Conservation (phyloP, 2,797 vertebrate genomes). For the Dendrocincla tyrannina region DNA sequence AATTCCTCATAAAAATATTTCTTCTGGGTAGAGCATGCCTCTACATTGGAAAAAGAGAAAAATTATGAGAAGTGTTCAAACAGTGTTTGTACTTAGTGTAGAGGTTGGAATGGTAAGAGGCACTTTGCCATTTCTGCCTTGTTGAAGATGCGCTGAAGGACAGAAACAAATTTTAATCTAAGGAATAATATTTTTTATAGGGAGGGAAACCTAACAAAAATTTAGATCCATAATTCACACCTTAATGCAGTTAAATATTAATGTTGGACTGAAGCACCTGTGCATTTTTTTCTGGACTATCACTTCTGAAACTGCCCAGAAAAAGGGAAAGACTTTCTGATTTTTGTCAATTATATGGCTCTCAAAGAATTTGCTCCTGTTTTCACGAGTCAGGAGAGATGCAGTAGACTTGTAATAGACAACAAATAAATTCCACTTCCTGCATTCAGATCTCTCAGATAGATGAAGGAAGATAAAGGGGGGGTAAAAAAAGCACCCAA, state of each 20-base stretch:
- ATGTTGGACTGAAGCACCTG: not conserved
- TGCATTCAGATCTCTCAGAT: constrained; percentile 13
- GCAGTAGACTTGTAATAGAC: not conserved
- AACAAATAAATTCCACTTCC: not conserved
- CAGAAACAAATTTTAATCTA: not conserved
- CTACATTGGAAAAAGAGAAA: not conserved
- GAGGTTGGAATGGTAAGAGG: not conserved
- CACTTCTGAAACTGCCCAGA: not conserved
- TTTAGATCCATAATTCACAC: not conserved
- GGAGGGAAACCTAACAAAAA: not conserved
- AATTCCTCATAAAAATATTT: not conserved
- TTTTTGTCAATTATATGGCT: constrained; percentile 1
- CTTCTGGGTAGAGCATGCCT: not conserved
- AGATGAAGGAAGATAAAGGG: not conserved
- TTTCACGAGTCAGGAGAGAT: not conserved
- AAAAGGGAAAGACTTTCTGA: not conserved
- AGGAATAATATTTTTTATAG: not conserved
- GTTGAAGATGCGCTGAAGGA: not conserved
- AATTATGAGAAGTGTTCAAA: not conserved
- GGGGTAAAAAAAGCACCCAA: not conserved
- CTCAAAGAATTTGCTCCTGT: not conserved
- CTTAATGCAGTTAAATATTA: not conserved
- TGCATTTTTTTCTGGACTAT: not conserved
- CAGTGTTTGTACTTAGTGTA: not conserved
- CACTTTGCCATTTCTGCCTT: not conserved